Evolutionary conservation across 2,113 vertebrate species (phyloP), one percentile per base, ranked within the genome.

Genomic region (Tenebrosternarchus preto): DNA sequence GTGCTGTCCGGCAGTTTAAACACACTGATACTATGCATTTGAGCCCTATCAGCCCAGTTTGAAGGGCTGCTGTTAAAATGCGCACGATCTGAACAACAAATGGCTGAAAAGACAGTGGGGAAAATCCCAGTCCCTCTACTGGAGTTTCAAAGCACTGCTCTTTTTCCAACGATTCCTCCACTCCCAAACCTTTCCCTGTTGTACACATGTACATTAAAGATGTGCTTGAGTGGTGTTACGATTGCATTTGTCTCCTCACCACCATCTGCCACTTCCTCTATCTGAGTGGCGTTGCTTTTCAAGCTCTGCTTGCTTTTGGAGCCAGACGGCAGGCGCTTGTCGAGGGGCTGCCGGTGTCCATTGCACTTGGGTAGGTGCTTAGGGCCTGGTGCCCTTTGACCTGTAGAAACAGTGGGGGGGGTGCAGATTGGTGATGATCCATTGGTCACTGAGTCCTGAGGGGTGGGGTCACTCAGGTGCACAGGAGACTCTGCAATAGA

Each of bases 261-360:
- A 1, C 93, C 91, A 77, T 90, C 91, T 2, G 92, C 90, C 0
- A 85, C 91, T 36, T 93, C 87, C 72, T 92, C 89, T 43, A 93
- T 92, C 79, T 93, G 91, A 4, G 87, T 82, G 0, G 90, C 85
- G 0, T 91, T 88, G 0, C 85, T 83, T 71, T 89, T 92, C 1
- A 87, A 63, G 64, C 86, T 87, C 78, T 89, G 86, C n/a, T n/a
- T n/a, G 86, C 89, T 92, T 83, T 80, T 91, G 7, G 75, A 78
- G 50, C 81, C 87, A 71, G 88, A 89, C 12, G 86, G 85, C 9
- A 85, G 82, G 2, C 72, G 80, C 39, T 87, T 90, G 39, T 86
- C 87, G 80, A 73, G 81, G 12, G 57, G 82, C 56, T 55, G 80
- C 60, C n/a, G 77, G 66, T 80, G 75, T 74, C 71, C 75, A 12